Percentiles rank a stretch among this genome's conserved stretches.
These are phyloP conservation scores for Heptranchias perlo DNA, from an alignment of 2,113 vertebrate species.

Conservation along the genomic window DNA sequence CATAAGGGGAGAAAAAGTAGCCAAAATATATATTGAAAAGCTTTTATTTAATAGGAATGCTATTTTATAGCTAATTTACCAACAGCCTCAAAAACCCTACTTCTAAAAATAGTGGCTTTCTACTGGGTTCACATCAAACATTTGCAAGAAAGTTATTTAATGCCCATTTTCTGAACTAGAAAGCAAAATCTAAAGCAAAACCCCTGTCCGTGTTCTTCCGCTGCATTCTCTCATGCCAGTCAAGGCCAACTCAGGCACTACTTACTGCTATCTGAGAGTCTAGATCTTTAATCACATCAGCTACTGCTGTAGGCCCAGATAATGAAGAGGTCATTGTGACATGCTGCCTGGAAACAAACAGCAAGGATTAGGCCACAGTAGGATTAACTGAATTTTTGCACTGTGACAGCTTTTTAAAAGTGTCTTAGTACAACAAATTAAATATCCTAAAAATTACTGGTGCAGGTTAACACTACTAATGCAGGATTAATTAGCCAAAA, in stretches of 20 bases:
- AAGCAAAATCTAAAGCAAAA: background rate
- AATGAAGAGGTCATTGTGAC: slow-evolving; percentile 58
- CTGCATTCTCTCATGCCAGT: slow-evolving; percentile 28
- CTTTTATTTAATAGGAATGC: background rate
- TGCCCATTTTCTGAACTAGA: background rate
- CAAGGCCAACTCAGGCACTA: slow-evolving; percentile 46
- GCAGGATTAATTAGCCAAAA: background rate
- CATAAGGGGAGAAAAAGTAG: background rate
- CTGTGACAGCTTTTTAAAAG: background rate
- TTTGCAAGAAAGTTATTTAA: slow-evolving; percentile 35
- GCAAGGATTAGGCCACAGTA: slow-evolving; percentile 37
- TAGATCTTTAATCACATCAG: slow-evolving; percentile 68
- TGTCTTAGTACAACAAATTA: background rate
- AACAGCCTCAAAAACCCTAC: background rate
- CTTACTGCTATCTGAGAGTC: slow-evolving; percentile 70
- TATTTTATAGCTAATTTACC: background rate
- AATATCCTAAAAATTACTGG: background rate
- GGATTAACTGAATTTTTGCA: background rate
- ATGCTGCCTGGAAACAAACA: slow-evolving; percentile 46
- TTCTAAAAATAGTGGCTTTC: background rate
- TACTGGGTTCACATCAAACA: background rate
- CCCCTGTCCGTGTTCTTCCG: background rate
- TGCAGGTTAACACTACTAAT: background rate
- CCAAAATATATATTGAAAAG: background rate
- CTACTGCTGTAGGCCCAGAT: slow-evolving; percentile 58